These are phyloP conservation scores for Netelia fuscicornis DNA, from an alignment of 2,888 invertebrate species.

Conservation along the genomic window DNA sequence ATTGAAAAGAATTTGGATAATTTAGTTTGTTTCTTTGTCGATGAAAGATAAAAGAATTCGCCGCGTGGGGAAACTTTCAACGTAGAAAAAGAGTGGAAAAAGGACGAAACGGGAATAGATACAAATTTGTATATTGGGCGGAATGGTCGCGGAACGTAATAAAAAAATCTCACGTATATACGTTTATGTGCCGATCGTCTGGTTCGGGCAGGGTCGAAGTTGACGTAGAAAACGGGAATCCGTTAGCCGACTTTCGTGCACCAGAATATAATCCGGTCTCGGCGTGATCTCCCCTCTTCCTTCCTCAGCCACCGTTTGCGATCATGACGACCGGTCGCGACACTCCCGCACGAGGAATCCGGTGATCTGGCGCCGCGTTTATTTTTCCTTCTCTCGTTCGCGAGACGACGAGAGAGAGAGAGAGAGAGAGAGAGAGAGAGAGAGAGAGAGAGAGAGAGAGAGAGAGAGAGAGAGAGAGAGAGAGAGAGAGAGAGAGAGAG, in stretches of 20 bases:
- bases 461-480: not conserved
- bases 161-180: no score
- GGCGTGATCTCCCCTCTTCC: slow-evolving; percentile 19
- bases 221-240: slow-evolving; percentile 54
- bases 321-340: slow-evolving; percentile 37
- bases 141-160: no score
- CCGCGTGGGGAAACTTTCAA: no score
- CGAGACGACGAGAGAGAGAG: not conserved
- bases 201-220: slow-evolving; percentile 53
- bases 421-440: no score
- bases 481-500: not conserved
- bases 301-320: not conserved
- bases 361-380: slow-evolving; percentile 11
- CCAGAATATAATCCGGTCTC: slow-evolving; percentile 33
- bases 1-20: no score
- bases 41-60: no score
- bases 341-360: slow-evolving; percentile 3
- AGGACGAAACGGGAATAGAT: no score
- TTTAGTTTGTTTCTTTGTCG: no score
- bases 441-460: no score
- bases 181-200: not conserved
- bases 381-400: not conserved
- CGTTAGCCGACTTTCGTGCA: slow-evolving; percentile 66
- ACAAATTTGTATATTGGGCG: no score
- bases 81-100: no score